A percentile compares a stretch with the other conserved stretches of the same genome.
phyloP scores from a whole-genome alignment of 2,888 invertebrate species.

The Lasioglossum villosulum region DNA sequence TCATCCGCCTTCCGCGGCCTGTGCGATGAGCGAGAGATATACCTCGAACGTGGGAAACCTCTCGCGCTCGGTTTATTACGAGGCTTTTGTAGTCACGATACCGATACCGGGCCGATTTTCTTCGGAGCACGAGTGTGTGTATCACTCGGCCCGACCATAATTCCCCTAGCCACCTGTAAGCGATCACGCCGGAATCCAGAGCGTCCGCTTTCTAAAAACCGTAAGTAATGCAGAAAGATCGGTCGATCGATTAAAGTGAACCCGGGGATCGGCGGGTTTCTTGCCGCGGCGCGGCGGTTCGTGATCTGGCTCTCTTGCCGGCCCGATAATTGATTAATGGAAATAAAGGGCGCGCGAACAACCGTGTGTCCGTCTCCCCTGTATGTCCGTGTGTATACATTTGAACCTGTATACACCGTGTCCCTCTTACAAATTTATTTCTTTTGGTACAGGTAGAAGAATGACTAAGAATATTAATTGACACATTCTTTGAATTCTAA shows the following conservation, averaged over 20 bases:
- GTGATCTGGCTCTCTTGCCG: slow-evolving; percentile 47
- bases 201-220: slow-evolving; percentile 75
- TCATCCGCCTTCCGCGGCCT: slow-evolving; percentile 42
- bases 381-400: not conserved
- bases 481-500: too few relatives aligned
- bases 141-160: slow-evolving; percentile 60
- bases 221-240: slow-evolving; percentile 68
- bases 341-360: slow-evolving; percentile 51
- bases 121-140: slow-evolving; percentile 33
- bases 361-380: slow-evolving; percentile 11
- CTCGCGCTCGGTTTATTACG: slow-evolving; percentile 61
- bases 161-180: slow-evolving; percentile 67
- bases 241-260: slow-evolving; percentile 59
- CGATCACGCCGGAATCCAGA: slow-evolving; percentile 71
- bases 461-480: too few relatives aligned
- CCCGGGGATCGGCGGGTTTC: slow-evolving; percentile 38
- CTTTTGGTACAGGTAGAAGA: too few relatives aligned
- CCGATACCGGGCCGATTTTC: not conserved
- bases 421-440: not conserved
- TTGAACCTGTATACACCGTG: not conserved
- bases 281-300: slow-evolving; percentile 31
- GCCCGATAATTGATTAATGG: slow-evolving; percentile 72
- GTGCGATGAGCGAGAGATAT: slow-evolving; percentile 42
- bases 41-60: slow-evolving; percentile 66
- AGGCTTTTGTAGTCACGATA: slow-evolving; percentile 60